Percentiles rank a stretch among this genome's conserved stretches.
Evolutionary conservation across 1,140 invertebrate species (phyloP).

Genomic region (Macrostomum lignano): DNA sequence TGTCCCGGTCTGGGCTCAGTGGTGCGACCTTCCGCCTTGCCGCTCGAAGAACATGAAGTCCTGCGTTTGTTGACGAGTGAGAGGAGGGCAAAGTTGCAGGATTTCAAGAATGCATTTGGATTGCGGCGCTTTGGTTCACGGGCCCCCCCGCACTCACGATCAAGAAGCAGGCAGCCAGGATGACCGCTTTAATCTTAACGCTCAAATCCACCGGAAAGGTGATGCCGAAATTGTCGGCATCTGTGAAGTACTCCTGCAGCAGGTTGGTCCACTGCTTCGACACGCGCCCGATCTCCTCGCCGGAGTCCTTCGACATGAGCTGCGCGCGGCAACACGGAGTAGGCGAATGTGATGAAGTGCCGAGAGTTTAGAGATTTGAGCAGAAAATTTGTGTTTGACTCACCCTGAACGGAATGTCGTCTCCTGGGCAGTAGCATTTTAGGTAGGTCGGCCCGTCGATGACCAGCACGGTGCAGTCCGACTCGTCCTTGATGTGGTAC

Average conservation of each 20-base stretch:
- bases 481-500: neutral
- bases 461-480: neutral
- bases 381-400: too few relatives aligned
- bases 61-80: too few relatives aligned
- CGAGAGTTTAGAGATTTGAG: too few relatives aligned
- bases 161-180: slow-evolving; percentile 14
- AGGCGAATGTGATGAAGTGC: too few relatives aligned
- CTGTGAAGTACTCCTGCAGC: slow-evolving; percentile 11
- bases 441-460: neutral
- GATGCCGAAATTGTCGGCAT: slow-evolving; percentile 16
- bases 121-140: too few relatives aligned
- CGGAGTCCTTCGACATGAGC: slow-evolving; percentile 8
- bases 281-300: slow-evolving; percentile 11
- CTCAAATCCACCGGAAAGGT: slow-evolving; percentile 12
- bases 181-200: slow-evolving; percentile 13
- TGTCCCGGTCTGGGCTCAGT: too few relatives aligned
- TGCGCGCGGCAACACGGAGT: too few relatives aligned
- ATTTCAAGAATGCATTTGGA: too few relatives aligned
- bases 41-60: too few relatives aligned
- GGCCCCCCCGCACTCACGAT: too few relatives aligned
- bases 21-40: too few relatives aligned
- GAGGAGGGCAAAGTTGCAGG: too few relatives aligned
- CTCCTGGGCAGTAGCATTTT: slow-evolving; percentile 3
- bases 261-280: slow-evolving; percentile 15
- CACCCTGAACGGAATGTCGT: slow-evolving; percentile 1